A percentile compares a stretch with the other conserved stretches of the same genome.
Evolutionary conservation across 1,140 invertebrate genomes (phyloP).

Genomic region (Reticulitermes speratus): DNA sequence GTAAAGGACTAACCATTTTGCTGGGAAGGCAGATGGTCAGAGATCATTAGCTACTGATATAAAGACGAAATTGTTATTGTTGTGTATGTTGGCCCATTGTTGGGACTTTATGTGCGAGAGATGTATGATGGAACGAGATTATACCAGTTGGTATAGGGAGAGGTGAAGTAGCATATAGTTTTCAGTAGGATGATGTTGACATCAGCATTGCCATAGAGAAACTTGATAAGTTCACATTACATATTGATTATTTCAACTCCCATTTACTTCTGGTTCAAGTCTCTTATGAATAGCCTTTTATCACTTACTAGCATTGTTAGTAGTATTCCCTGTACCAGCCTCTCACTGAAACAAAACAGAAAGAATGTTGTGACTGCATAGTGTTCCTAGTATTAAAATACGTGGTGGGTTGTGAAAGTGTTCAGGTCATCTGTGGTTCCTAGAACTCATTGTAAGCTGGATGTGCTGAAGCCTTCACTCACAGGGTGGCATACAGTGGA

Average conservation of each 20-base stretch:
- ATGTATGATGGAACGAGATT: neutral
- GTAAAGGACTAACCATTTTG: neutral
- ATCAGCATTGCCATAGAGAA: too few relatives aligned
- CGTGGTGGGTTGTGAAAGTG: too few relatives aligned
- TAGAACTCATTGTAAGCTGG: too few relatives aligned
- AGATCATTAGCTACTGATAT: neutral
- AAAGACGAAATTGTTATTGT: neutral
- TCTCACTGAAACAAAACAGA: neutral
- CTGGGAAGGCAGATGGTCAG: conserved; percentile 1
- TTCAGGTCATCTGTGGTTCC: too few relatives aligned
- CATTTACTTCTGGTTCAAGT: neutral
- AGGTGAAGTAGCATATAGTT: neutral
- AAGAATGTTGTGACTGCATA: neutral
- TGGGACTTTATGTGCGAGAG: neutral
- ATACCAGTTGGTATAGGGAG: neutral
- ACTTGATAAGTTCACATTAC: too few relatives aligned
- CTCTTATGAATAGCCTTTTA: neutral
- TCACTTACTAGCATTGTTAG: neutral
- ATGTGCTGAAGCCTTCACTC: too few relatives aligned
- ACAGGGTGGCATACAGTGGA: too few relatives aligned
- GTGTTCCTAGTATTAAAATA: neutral
- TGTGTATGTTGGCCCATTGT: neutral
- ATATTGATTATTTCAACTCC: neutral
- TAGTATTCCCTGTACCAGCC: neutral
- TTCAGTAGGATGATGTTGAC: too few relatives aligned